Conservation (phyloP, 2,113 vertebrate species). For the Pterocles gutturalis region DNA sequence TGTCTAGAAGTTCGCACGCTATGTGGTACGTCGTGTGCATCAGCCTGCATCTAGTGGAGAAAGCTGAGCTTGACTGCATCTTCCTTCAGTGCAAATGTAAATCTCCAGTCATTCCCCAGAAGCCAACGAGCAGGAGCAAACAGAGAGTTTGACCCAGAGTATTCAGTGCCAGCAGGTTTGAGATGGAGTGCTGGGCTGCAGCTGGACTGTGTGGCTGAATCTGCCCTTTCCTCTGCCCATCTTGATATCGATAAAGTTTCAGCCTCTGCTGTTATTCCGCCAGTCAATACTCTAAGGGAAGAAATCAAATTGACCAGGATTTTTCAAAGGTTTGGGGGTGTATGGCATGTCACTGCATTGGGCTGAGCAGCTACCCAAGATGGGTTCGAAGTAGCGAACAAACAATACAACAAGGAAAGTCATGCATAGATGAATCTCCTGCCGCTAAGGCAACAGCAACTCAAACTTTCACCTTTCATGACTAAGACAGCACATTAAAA, state of each 20-base stretch:
- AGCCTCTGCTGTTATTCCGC: not conserved
- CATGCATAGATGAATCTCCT: not conserved
- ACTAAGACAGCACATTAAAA: conserved; percentile 7
- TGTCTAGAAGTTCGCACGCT: not conserved
- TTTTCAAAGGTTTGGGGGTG: not conserved
- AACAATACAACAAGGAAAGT: not conserved
- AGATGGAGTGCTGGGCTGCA: not conserved
- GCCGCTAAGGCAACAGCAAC: not conserved
- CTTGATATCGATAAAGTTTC: rapidly evolving
- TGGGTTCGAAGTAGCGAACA: not conserved
- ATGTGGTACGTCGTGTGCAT: not conserved
- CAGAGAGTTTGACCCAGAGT: not conserved
- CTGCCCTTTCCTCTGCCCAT: not conserved
- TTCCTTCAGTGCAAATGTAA: not conserved
- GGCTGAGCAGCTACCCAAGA: not conserved
- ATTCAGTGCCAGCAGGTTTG: not conserved
- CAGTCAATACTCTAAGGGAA: not conserved
- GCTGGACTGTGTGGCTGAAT: not conserved
- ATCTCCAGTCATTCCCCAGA: not conserved
- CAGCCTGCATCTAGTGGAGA: not conserved
- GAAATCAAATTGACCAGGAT: not conserved
- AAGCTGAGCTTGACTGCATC: not conserved
- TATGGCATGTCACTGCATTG: not conserved
- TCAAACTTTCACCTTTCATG: not conserved
- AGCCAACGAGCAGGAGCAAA: not conserved